Conservation (phyloP, 2,113 vertebrate species). For the Noturus placidus region DNA sequence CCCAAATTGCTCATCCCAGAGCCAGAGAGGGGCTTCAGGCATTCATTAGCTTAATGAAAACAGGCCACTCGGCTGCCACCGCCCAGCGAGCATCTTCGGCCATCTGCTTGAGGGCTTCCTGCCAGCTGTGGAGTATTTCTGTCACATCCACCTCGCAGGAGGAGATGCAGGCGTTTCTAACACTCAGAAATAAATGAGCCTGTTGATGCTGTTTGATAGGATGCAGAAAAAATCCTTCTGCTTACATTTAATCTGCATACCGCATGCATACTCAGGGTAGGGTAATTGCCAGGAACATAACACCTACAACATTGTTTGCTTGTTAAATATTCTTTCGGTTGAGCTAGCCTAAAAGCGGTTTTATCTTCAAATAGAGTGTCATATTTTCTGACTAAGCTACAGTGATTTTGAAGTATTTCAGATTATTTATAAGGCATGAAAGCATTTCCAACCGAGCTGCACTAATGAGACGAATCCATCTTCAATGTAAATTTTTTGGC, state of each 20-base stretch:
- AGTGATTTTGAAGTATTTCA: slow-evolving; percentile 21
- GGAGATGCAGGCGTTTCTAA: slow-evolving; percentile 55
- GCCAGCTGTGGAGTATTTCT: slow-evolving; percentile 72
- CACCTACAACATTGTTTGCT: not conserved
- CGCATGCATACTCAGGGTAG: not conserved
- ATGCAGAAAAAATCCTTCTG: not conserved
- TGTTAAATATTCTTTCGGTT: slow-evolving; percentile 1
- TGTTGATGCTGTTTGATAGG: not conserved
- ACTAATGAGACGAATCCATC: slow-evolving; percentile 31
- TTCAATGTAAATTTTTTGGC: not conserved
- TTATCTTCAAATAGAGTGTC: slow-evolving; percentile 5
- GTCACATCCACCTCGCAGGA: slow-evolving; percentile 64
- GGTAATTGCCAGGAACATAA: not conserved
- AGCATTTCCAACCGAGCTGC: slow-evolving; percentile 30
- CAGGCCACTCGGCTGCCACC: slow-evolving; percentile 70
- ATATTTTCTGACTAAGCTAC: slow-evolving; percentile 18
- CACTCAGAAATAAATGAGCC: slow-evolving; percentile 47
- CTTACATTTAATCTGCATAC: slow-evolving; percentile 9
- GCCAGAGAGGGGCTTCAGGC: slow-evolving; percentile 69
- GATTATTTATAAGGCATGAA: slow-evolving; percentile 33
- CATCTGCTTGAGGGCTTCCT: slow-evolving; percentile 74
- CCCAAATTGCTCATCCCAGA: slow-evolving; percentile 70
- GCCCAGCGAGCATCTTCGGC: slow-evolving; percentile 63
- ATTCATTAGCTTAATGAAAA: slow-evolving; percentile 82
- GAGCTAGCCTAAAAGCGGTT: not conserved